These are phyloP conservation scores for Drosophila prolongata DNA, from an alignment of 2,888 invertebrate genomes.

Conservation along the genomic window DNA sequence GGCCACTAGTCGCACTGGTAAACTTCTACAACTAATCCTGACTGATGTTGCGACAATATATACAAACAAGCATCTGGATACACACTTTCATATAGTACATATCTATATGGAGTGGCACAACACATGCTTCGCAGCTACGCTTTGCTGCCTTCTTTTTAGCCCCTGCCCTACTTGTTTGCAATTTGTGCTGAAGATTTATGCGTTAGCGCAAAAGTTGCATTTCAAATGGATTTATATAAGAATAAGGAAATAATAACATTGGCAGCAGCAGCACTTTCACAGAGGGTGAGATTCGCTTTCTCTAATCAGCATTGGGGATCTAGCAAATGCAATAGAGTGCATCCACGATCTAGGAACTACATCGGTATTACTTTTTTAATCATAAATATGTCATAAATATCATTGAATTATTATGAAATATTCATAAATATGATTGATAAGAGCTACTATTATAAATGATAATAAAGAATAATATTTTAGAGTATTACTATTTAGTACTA, in stretches of 20 bases:
- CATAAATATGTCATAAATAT: background rate
- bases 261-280: conserved; percentile 9
- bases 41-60: conserved; percentile 77
- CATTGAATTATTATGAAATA: too few species aligned
- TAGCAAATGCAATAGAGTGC: conserved; percentile 7
- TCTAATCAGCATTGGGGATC: conserved; percentile 12
- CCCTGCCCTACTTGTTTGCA: conserved; percentile 45
- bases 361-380: background rate
- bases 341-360: background rate
- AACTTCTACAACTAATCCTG: conserved; percentile 76
- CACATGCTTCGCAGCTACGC: conserved; percentile 74
- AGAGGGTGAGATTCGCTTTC: conserved; percentile 6
- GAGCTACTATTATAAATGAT: too few species aligned
- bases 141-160: conserved; percentile 57
- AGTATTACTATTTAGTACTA: too few species aligned
- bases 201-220: conserved; percentile 73
- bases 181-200: conserved; percentile 70
- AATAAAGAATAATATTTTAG: too few species aligned
- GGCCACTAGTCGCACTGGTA: conserved; percentile 58
- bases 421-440: too few species aligned
- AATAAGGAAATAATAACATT: conserved; percentile 29
- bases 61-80: conserved; percentile 54
- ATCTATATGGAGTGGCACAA: conserved; percentile 53
- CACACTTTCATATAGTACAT: conserved; percentile 33
- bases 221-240: conserved; percentile 62